Percentiles rank a stretch among this genome's conserved stretches.
Evolutionary conservation across 2,888 invertebrate genomes (phyloP).

Genomic region (Dicycla oo): DNA sequence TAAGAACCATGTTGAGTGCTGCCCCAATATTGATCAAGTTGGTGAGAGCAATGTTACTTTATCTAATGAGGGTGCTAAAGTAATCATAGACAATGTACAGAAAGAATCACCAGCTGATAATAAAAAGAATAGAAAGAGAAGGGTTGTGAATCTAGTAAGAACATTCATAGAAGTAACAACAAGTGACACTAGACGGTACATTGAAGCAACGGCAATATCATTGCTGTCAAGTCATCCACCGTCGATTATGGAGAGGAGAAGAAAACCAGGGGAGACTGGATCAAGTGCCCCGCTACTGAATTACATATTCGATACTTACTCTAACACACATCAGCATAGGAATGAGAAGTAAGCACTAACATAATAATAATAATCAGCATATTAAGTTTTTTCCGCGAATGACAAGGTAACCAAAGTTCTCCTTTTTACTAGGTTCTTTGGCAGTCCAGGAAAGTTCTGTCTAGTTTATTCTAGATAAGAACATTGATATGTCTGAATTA

Average conservation of each 20-base stretch:
- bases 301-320: slow-evolving; percentile 87
- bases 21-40: slow-evolving; percentile 64
- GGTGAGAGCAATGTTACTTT: slow-evolving; percentile 59
- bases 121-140: slow-evolving; percentile 76
- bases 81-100: slow-evolving; percentile 63
- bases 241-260: slow-evolving; percentile 75
- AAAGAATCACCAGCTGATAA: slow-evolving; percentile 49
- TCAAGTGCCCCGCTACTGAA: slow-evolving; percentile 86
- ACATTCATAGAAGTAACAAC: slow-evolving; percentile 67
- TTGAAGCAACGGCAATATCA: slow-evolving; percentile 70
- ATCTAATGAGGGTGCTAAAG: slow-evolving; percentile 72
- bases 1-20: slow-evolving; percentile 70
- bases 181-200: slow-evolving; percentile 54
- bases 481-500: background rate
- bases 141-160: slow-evolving; percentile 77
- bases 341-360: slow-evolving; percentile 81
- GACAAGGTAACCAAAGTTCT: background rate
- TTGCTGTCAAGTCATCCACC: slow-evolving; percentile 70
- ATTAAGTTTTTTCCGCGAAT: background rate
- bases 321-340: slow-evolving; percentile 85
- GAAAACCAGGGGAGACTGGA: slow-evolving; percentile 84
- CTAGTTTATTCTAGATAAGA: background rate
- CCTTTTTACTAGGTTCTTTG: background rate
- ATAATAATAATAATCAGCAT: background rate
- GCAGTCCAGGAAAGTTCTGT: background rate